A percentile compares a stretch with the other conserved stretches of the same genome.
Evolutionary conservation across 1,140 invertebrate species (phyloP).

Genomic region (Magallana ariakensis): DNA sequence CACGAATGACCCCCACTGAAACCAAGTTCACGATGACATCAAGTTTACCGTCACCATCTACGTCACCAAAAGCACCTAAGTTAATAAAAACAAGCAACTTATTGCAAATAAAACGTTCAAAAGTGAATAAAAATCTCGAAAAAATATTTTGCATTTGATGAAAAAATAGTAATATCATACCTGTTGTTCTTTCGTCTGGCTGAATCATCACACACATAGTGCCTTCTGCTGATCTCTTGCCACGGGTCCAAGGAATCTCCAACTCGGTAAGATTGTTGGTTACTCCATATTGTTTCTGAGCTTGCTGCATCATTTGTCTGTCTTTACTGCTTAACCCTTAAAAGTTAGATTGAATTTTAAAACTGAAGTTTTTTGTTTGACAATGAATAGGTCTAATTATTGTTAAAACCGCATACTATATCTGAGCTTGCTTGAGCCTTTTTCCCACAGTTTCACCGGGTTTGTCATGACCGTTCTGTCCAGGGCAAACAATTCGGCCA

Average conservation of each 20-base stretch:
- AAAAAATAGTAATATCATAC: conserved; percentile 23
- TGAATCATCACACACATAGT: conserved; percentile 64
- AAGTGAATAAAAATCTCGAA: no score
- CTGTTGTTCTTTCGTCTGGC: conserved; percentile 68
- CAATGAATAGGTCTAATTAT: not conserved
- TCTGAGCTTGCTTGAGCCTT: conserved; percentile 64
- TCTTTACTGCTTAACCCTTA: conserved; percentile 39
- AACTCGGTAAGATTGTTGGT: conserved; percentile 56
- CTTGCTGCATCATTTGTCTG: conserved; percentile 46
- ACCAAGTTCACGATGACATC: conserved; percentile 69
- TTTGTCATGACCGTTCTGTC: conserved; percentile 63
- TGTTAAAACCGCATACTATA: conserved; percentile 58
- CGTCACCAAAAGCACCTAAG: conserved; percentile 72
- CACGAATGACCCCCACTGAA: conserved; percentile 63
- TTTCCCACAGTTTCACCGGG: conserved; percentile 67
- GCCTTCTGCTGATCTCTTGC: conserved; percentile 50
- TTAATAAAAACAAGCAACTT: not conserved
- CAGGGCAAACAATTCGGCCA: conserved; percentile 65
- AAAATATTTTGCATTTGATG: no score
- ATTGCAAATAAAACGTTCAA: no score
- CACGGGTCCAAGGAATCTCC: conserved; percentile 67
- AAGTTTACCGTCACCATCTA: conserved; percentile 69
- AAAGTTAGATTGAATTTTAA: no score
- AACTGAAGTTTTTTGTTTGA: no score
- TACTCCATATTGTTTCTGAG: conserved; percentile 57